Evolutionary conservation across 2,888 invertebrate genomes (phyloP).

Genomic region (Magallana nippona): DNA sequence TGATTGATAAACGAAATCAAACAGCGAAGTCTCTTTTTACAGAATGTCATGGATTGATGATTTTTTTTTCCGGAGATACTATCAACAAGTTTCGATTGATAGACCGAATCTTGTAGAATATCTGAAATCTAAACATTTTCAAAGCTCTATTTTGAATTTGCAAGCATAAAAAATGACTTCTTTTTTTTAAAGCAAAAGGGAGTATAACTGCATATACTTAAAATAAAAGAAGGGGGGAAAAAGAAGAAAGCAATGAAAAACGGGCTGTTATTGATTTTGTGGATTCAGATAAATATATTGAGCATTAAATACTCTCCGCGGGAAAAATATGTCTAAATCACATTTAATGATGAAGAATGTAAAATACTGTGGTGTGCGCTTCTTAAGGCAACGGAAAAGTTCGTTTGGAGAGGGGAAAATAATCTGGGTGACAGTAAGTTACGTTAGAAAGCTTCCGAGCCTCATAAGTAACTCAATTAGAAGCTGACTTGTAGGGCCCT

Average conservation of each 20-base stretch:
- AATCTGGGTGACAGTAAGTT: not conserved
- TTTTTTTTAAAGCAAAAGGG: too few species aligned
- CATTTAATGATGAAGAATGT: slow-evolving; percentile 2
- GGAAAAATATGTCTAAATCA: slow-evolving; percentile 16
- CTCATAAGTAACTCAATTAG: slow-evolving; percentile 24
- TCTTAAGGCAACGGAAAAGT: not conserved
- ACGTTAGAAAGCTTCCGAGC: slow-evolving; percentile 1
- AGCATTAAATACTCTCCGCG: not conserved
- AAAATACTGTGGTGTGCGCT: not conserved
- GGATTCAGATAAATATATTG: slow-evolving; percentile 9
- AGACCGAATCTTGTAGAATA: not conserved
- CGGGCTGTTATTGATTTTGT: not conserved
- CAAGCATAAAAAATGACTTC: too few species aligned
- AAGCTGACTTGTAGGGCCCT: not conserved
- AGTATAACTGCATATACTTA: too few species aligned
- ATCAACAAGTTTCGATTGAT: slow-evolving; percentile 22
- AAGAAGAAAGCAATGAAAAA: not conserved
- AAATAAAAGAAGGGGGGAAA: not conserved
- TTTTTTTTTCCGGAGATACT: not conserved
- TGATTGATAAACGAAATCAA: slow-evolving; percentile 25
- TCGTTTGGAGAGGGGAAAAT: not conserved
- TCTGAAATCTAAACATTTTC: not conserved
- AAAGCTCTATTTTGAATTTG: too few species aligned
- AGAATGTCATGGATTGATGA: not conserved
- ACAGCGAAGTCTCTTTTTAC: slow-evolving; percentile 3